Evolutionary conservation across 2,113 vertebrate species (phyloP), one percentile per base, ranked within the genome.

Genomic region (Rhynchomys soricoides): DNA sequence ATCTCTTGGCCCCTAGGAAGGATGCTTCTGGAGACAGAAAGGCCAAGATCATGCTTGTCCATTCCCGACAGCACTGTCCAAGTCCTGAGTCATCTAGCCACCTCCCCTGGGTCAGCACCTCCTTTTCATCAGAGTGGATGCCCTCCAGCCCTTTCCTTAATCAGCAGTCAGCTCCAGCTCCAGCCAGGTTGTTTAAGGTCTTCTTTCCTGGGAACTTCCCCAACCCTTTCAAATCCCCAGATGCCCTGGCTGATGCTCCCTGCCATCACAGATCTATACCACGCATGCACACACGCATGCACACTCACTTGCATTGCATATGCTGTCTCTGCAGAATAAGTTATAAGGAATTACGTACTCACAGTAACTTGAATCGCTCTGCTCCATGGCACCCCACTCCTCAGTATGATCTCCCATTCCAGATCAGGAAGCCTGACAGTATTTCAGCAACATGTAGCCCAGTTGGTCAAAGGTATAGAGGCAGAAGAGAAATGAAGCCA

Each of bases 21-120:
- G 73, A 70, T 92, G 82, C 89, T 82, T 52, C 45, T 93, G 77
- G 79, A 79, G 29, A 89, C 82, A 83, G 77, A 93, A 94, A 77
- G 85, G 26, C 62, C 59, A 55, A 88, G 37, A 62, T 68, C 52
- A 81, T 68, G 7, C 57, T 68, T 82, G 45, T 70, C 74, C 5
- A 11, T 57, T 52, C 24, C 78, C 37, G 3, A 37, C 43, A 88
- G 88, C 19, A 21, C 5, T 40, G 85, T 59, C 55, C n/a, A 40
- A 57, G 79, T 68, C 79, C 81, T 50, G 57, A 77, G 93, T 86
- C 93, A 75, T 6, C 0, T 2, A 50, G 17, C 73, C 64, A 13
- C 17, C 19, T 43, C 71, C 71, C 79, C 71, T 55, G 43, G 86
- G 48, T 50, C 34, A 55, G 34, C 43, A 13, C 21, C 43, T 90